A percentile compares a stretch with the other conserved stretches of the same genome.
phyloP scores from a whole-genome alignment of 2,797 vertebrate species.

The Sparus aurata region DNA sequence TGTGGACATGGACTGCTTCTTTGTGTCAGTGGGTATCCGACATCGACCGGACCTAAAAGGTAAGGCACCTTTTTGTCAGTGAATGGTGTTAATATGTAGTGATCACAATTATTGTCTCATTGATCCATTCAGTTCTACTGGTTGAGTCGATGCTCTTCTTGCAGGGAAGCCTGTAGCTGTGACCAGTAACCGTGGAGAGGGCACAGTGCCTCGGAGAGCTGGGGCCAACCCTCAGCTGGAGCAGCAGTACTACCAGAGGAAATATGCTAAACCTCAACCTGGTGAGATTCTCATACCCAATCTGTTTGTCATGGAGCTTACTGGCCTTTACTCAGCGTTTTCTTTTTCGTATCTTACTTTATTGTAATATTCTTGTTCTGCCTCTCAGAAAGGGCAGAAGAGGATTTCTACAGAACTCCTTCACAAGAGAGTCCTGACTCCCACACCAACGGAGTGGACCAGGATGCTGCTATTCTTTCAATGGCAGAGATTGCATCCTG shows the following conservation, averaged over 20 bases:
- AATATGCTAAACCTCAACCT: slow-evolving; percentile 83
- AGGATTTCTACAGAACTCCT: slow-evolving; percentile 83
- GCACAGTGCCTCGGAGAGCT: slow-evolving; percentile 86
- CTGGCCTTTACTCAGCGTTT: background rate
- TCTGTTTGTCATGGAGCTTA: background rate
- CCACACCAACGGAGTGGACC: slow-evolving; percentile 84
- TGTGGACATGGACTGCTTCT: slow-evolving; percentile 99
- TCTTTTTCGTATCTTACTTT: background rate
- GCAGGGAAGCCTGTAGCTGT: slow-evolving; percentile 97
- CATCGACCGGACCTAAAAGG: slow-evolving; percentile 95
- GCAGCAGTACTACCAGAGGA: slow-evolving; percentile 93
- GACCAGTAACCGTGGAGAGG: slow-evolving; percentile 96
- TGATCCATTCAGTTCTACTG: background rate
- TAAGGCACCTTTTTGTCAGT: slow-evolving; percentile 50
- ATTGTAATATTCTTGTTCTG: slow-evolving; percentile 6
- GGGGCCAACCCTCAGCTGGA: slow-evolving; percentile 93
- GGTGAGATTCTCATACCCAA: slow-evolving; percentile 78
- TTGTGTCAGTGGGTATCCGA: slow-evolving; percentile 97
- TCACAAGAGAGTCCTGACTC: slow-evolving; percentile 84
- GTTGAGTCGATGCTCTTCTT: slow-evolving; percentile 42
- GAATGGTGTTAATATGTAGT: background rate
- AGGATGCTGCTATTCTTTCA: slow-evolving; percentile 85
- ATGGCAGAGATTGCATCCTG: slow-evolving; percentile 99
- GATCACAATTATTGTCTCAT: background rate
- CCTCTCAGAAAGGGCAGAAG: slow-evolving; percentile 73